phyloP scores from a whole-genome alignment of 1,140 invertebrate species.

The Drosophila sucinea region DNA sequence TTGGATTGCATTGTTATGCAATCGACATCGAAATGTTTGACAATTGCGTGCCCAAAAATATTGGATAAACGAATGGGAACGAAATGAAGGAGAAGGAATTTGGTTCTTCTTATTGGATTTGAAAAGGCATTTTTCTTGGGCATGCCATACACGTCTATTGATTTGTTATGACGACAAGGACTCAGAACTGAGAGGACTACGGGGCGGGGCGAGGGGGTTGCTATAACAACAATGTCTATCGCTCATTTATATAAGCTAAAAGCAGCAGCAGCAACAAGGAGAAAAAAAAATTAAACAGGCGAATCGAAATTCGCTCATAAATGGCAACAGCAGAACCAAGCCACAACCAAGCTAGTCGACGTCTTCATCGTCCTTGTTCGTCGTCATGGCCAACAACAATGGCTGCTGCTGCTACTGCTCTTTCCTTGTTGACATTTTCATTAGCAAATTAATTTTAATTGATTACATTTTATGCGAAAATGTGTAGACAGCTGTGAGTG shows the following conservation, averaged over 20 bases:
- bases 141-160: slow-evolving; percentile 61
- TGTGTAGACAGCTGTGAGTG: slow-evolving; percentile 44
- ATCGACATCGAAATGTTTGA: slow-evolving; percentile 48
- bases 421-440: slow-evolving; percentile 69
- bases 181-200: background rate
- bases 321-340: slow-evolving; percentile 39
- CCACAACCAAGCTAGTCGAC: slow-evolving; percentile 40
- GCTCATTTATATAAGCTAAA: slow-evolving; percentile 57
- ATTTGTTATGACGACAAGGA: slow-evolving; percentile 66
- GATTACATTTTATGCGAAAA: slow-evolving; percentile 72
- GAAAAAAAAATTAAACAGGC: slow-evolving; percentile 10
- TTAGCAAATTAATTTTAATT: slow-evolving; percentile 76
- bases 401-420: slow-evolving; percentile 12
- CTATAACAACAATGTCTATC: slow-evolving; percentile 71
- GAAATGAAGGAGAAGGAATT: slow-evolving; percentile 22
- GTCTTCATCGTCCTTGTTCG: slow-evolving; percentile 20
- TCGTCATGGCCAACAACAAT: slow-evolving; percentile 21
- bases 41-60: slow-evolving; percentile 62
- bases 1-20: slow-evolving; percentile 72
- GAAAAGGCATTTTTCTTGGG: slow-evolving; percentile 55
- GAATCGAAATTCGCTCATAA: slow-evolving; percentile 45
- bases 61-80: background rate
- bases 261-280: slow-evolving; percentile 21
- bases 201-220: slow-evolving; percentile 17
- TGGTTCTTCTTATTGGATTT: slow-evolving; percentile 64